Evolutionary conservation across 2,888 invertebrate species (phyloP), one percentile per base, ranked within the genome.

Genomic region (Sicus ferrugineus): DNA sequence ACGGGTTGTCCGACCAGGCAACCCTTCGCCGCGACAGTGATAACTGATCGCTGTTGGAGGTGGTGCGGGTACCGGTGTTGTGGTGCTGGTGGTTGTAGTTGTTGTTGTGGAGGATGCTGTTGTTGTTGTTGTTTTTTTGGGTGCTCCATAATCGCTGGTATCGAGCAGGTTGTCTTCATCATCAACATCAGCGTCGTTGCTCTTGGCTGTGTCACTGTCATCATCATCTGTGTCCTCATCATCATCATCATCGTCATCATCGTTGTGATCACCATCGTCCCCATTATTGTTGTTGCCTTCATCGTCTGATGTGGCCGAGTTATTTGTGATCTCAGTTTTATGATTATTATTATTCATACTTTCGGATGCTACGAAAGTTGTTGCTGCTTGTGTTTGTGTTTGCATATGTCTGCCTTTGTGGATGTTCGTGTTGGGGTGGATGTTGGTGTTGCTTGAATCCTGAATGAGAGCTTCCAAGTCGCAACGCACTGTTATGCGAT

Each of bases 11-110:
- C 91, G 88, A 0, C 90, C 90, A 34, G 90, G 87, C 2, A 92
- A 91, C 0, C 96, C 95, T 83, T 95, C 95, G 0, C 96, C 96
- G 73, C 92, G 91, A 87, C 96, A 96, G 68, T 84, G 85, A 70
- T 82, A 84, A 73, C 75, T 80, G 16, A 75, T 73, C 63, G 76
- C 73, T 21, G 75, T 50, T 54, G 75, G 70, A 50, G 77, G 71
- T 58, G 77, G 72, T 59, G 78, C 75, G 61, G 77, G 70, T 48
- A 76, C 70, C 69, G 80, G 73, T 64, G 77, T 71, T 21, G 77
- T 73, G 31, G 74, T 70, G 54, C 78, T 72, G 19, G 76, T 75
- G 59, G 75, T 78, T 66, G 78, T 74, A 48, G 77, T 76, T 26
- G 77, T 77, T 67, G 76, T 78, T 70, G 75, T 75, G n/a, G 73